Base-by-base conservation (phyloP, 1,140 invertebrate species). In the Chionoecetes opilio region DNA sequence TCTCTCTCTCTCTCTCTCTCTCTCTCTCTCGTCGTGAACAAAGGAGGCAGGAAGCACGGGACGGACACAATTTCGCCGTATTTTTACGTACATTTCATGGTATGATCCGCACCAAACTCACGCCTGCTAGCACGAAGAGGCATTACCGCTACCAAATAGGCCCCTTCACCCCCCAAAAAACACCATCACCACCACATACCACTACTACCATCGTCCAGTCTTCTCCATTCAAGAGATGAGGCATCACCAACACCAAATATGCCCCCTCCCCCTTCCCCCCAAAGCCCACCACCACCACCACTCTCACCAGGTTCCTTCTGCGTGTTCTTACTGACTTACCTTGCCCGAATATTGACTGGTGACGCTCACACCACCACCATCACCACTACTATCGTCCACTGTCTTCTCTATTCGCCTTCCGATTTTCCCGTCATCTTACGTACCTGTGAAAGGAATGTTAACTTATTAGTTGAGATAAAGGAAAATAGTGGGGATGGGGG, bases 1-100 rank as follows among this genome's bases (percentile, higher is more conserved):
- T 87, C 85, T 87, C 85, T 87, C 85, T 87, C 85, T 87, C 85
- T 87, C 85, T 87, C 34, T 87, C 31, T 86, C 84, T 86, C 53
- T 63, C 53, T 9, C 9, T 63, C 53, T 63, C 38, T 63, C 53
- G 53, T 63, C 21, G 21, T 75, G 63, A 11, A 75, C 63, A 75
- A 75, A 75, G 63, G n/a, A 75, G n/a, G n/a, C 63, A 75, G 63
- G 63, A 75, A 75, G 8, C 63, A n/a, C 26, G 63, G n/a, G 63
- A 1, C 8, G n/a, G 63, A 1, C n/a, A 75, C 63, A 75, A 26
- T 75, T 75, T 75, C 26, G 63, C 63, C 63, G 63, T 75, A 75
- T 26, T n/a, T 75, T 63, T n/a, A n/a, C 26, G 21, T n/a, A 26
- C 21, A n/a, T n/a, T n/a, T n/a, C n/a, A n/a, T n/a, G n/a, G n/a